Percentiles rank a stretch among this genome's conserved stretches.
Conservation (phyloP, 2,113 vertebrate species). For the Pelmatolapia mariae region DNA sequence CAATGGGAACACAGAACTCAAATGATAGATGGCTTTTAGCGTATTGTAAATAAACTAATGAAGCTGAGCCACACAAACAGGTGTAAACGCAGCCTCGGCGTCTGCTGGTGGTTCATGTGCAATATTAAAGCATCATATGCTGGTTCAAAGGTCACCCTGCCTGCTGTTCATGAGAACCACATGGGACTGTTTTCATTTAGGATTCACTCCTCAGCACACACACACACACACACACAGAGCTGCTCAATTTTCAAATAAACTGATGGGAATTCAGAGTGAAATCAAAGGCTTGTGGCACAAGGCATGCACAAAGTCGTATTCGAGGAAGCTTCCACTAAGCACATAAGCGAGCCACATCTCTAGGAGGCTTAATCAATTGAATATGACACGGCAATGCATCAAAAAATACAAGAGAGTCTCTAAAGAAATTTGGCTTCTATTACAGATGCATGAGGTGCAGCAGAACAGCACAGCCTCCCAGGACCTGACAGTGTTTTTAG, state of each 20-base stretch:
- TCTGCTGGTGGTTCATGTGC: slow-evolving; percentile 27
- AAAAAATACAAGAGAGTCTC: slow-evolving; percentile 3
- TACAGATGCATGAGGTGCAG: slow-evolving; percentile 26
- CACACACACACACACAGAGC: neutral
- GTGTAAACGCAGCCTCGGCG: slow-evolving; percentile 15
- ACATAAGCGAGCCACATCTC: slow-evolving; percentile 9
- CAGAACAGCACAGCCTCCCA: slow-evolving; percentile 13
- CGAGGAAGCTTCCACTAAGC: slow-evolving; percentile 29
- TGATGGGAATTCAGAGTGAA: slow-evolving; percentile 23
- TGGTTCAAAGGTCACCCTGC: slow-evolving; percentile 58
- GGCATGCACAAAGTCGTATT: slow-evolving; percentile 23
- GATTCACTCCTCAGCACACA: slow-evolving; percentile 4
- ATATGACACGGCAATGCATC: slow-evolving; percentile 11
- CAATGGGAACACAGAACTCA: neutral
- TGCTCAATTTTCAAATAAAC: slow-evolving; percentile 29
- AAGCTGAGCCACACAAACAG: slow-evolving; percentile 13
- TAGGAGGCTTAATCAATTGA: slow-evolving; percentile 22
- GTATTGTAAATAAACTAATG: neutral
- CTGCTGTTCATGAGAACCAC: slow-evolving; percentile 51
- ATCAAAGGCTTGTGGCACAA: slow-evolving; percentile 9
- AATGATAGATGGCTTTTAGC: neutral
- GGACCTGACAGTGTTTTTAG: slow-evolving; percentile 40
- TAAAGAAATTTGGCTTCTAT: slow-evolving; percentile 24
- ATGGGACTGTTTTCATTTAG: slow-evolving; percentile 55
- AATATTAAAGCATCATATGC: slow-evolving; percentile 56